Evolutionary conservation across 2,113 vertebrate genomes (phyloP), one percentile per base, ranked within the genome.

Genomic region (Microcebus griseorufus): DNA sequence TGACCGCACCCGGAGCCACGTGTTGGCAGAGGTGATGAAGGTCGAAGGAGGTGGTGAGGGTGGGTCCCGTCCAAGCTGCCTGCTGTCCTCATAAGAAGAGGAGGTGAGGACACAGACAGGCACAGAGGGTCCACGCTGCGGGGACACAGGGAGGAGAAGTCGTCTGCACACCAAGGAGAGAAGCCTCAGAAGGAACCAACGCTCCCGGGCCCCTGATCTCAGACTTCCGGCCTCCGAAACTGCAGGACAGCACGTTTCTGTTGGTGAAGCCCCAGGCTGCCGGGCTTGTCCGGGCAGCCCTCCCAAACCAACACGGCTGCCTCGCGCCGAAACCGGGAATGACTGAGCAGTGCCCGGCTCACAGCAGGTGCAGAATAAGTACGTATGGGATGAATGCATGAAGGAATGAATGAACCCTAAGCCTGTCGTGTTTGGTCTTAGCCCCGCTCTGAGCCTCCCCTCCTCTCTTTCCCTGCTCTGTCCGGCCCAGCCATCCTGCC

Each of bases 241-340:
- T 6, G 69, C 23, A 10, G 6, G 37, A 42, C 10, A 23, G 11
- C 3, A 13, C 13, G 22, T 37, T 9, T 39, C 69, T 39, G 22
- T 39, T 22, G 20, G 23, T 39, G 12, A 39, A 39, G 37, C 20
- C 20, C 37, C 37, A 1, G 25, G 37, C 69, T 12, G 37, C 12
- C 22, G 20, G 12, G 11, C 69, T 25, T 39, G 10, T 39, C 2
- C 10, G 20, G n/a, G 2, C 72, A 14, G 25, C 23, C 39, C 39
- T 4, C 27, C 12, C 62, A 13, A 3, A 4, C 58, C 9, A 4
- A 7, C 37, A 34, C 3, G 14, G 6, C 53, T 12, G 6, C 45
- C 17, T 18, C 23, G 6, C 5, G 17, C 9, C 18, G 9, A 20
- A 2, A 3, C 75, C 8, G 5, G 17, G 55, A 55, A 55, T 7